Percentiles rank a stretch among this genome's conserved stretches.
phyloP scores from a whole-genome alignment of 2,797 vertebrate genomes.

The Cryptoprocta ferox region DNA sequence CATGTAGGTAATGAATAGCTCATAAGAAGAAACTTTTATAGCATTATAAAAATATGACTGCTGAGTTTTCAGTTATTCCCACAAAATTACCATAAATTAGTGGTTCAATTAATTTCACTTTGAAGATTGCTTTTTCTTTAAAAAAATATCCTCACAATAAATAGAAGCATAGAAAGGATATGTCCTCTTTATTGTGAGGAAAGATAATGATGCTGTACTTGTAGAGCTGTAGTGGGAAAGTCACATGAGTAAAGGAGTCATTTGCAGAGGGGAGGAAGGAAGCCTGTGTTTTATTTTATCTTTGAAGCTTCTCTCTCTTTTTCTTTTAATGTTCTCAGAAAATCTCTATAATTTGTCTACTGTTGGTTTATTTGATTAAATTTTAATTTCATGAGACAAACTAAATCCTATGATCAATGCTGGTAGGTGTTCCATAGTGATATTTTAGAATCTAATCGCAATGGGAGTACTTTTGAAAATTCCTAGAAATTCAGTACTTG shows the following conservation, averaged over 20 bases:
- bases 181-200: neutral
- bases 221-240: neutral
- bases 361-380: slow-evolving; percentile 8
- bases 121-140: neutral
- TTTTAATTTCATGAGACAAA: slow-evolving; percentile 23
- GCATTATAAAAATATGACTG: neutral
- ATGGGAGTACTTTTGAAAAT: neutral
- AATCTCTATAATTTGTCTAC: neutral
- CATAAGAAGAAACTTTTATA: neutral
- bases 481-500: neutral
- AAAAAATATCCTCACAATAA: neutral
- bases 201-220: neutral
- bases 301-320: neutral
- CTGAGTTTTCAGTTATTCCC: neutral
- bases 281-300: neutral
- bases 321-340: slow-evolving; percentile 13
- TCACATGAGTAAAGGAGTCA: neutral
- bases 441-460: neutral
- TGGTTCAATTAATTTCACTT: neutral
- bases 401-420: neutral
- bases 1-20: neutral
- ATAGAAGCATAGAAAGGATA: neutral
- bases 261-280: neutral
- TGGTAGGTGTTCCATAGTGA: neutral
- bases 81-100: neutral